Evolutionary conservation across 2,797 vertebrate species (phyloP), one percentile per base, ranked within the genome.

Genomic region (Acipenser oxyrinchus): DNA sequence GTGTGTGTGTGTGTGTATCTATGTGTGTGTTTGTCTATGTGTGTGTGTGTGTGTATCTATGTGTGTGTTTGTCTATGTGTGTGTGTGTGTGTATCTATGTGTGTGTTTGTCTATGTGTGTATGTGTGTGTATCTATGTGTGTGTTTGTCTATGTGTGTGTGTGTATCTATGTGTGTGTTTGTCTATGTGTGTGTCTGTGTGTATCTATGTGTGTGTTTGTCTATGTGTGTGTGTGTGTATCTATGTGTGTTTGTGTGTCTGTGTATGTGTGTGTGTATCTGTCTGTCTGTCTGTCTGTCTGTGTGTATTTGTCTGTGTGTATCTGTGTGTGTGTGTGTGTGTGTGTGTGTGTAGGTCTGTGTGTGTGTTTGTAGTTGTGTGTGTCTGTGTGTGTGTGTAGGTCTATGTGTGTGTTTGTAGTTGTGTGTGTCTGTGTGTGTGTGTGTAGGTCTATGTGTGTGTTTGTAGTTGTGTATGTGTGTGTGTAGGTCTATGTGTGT

Each of bases 401-500:
- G n/a, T 63, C 60, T 62, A 11, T 53, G 11, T 8, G 51, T n/a
- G n/a, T n/a, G n/a, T n/a, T n/a, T n/a, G n/a, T n/a, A n/a, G n/a
- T n/a, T n/a, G n/a, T n/a, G n/a, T n/a, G n/a, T n/a, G n/a, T n/a
- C n/a, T 60, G n/a, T 62, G 51, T 62, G 53, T 62, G 15, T 49
- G 12, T 63, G 13, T 10, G 13, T n/a, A 12, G n/a, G n/a, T 63
- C 60, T 62, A 11, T 53, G 11, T 8, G 51, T n/a, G n/a, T n/a
- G n/a, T n/a, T n/a, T n/a, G n/a, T n/a, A n/a, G n/a, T n/a, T 59
- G 51, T 60, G n/a, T 62, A 48, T 62, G 53, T 62, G 15, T 49
- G 12, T 63, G 13, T 10, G 13, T n/a, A 12, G n/a, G n/a, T 63
- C 60, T 62, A 11, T 53, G 11, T 8, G 51, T n/a, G n/a, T n/a